These are phyloP conservation scores for Hippolais icterina DNA, from an alignment of 2,113 vertebrate species.

Conservation along the genomic window DNA sequence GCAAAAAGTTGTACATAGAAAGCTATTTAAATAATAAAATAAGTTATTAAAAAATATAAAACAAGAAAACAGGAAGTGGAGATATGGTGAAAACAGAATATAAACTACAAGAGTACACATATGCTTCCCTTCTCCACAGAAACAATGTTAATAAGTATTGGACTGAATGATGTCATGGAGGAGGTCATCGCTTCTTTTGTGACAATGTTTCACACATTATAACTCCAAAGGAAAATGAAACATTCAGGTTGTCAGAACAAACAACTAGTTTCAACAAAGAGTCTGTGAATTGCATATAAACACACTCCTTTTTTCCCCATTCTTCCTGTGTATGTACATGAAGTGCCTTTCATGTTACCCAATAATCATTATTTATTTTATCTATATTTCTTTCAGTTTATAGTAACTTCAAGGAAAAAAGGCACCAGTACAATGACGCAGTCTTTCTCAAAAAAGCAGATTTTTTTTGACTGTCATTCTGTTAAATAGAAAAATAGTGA, in stretches of 20 bases:
- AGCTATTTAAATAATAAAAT: not conserved
- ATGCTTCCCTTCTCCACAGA: not conserved
- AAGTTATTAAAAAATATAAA: not conserved
- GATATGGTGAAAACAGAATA: not conserved
- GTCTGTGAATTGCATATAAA: not conserved
- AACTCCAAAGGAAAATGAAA: not conserved
- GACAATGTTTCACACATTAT: not conserved
- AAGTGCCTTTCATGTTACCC: not conserved
- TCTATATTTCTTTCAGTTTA: not conserved
- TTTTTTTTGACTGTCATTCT: not conserved
- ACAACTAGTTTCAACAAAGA: not conserved
- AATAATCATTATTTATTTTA: not conserved
- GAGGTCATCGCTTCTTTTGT: not conserved
- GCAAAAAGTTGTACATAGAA: not conserved
- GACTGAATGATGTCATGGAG: not conserved
- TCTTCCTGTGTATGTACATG: not conserved
- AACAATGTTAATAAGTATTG: not conserved
- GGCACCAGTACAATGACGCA: not conserved
- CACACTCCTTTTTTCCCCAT: not conserved
- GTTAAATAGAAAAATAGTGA: not conserved
- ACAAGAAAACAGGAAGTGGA: not conserved
- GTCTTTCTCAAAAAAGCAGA: not conserved
- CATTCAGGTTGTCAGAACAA: not conserved
- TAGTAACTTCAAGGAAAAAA: not conserved
- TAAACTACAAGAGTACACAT: not conserved